Conservation (phyloP, 2,113 vertebrate genomes). For the Psettodes erumei region DNA sequence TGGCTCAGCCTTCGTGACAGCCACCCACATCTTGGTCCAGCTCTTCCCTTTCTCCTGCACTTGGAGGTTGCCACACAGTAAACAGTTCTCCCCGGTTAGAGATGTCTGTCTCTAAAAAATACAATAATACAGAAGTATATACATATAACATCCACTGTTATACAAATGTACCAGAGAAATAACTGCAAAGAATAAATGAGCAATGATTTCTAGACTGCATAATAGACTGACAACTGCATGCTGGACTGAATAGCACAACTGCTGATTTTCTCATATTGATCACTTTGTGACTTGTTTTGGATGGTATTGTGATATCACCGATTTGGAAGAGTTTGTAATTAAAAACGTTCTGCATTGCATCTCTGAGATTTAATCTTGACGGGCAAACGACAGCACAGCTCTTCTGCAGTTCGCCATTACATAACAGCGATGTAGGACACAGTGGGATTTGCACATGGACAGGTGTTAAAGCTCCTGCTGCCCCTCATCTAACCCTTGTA, state of each 20-base stretch:
- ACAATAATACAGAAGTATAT: neutral
- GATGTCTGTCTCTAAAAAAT: slow-evolving; percentile 83
- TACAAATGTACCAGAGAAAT: neutral
- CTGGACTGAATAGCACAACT: neutral
- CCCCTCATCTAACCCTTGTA: neutral
- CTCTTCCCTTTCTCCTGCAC: slow-evolving; percentile 88
- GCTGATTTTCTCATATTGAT: neutral
- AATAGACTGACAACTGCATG: neutral
- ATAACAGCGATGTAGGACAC: slow-evolving; percentile 65
- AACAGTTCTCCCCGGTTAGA: slow-evolving; percentile 80
- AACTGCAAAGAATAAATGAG: neutral
- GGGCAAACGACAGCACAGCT: slow-evolving; percentile 32
- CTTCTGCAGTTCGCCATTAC: slow-evolving; percentile 27
- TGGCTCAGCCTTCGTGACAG: slow-evolving; percentile 86
- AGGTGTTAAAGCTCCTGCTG: slow-evolving; percentile 45
- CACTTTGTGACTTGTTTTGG: neutral
- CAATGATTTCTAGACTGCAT: neutral
- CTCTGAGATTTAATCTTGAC: slow-evolving; percentile 45
- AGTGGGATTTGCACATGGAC: slow-evolving; percentile 53
- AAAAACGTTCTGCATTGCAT: neutral
- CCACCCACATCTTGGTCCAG: slow-evolving; percentile 88
- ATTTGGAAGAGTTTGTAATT: neutral
- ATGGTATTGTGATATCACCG: neutral
- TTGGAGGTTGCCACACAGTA: slow-evolving; percentile 86
- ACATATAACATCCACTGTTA: neutral